These are phyloP conservation scores for Lepidochitona cinerea DNA, from an alignment of 2,888 invertebrate species.

Conservation along the genomic window DNA sequence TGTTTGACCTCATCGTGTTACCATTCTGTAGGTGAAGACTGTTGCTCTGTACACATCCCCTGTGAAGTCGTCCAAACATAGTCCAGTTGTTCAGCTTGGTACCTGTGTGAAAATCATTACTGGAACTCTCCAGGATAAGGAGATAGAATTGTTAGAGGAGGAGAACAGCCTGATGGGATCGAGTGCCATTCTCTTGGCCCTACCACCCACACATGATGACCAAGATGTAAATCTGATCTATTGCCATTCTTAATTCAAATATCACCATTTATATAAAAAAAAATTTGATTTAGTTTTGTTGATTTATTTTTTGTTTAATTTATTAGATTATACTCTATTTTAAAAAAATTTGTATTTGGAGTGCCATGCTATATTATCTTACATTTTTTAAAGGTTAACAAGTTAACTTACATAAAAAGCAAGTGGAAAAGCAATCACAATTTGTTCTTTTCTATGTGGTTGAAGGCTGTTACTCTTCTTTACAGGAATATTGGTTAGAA, in stretches of 20 bases:
- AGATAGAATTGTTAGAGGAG: conserved; percentile 31
- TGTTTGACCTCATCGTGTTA: too few species aligned
- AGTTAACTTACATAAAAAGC: too few species aligned
- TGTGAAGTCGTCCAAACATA: neutral
- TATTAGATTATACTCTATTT: too few species aligned
- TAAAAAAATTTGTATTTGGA: too few species aligned
- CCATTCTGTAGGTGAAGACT: neutral
- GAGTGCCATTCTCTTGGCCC: conserved; percentile 49
- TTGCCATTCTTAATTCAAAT: too few species aligned
- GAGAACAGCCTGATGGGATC: conserved; percentile 42
- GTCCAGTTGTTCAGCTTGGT: conserved; percentile 28
- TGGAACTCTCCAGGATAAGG: conserved; percentile 35
- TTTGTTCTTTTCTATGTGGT: too few species aligned
- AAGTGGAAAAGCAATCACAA: too few species aligned
- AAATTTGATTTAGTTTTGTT: too few species aligned
- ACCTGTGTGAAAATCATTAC: conserved; percentile 47
- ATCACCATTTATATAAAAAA: too few species aligned
- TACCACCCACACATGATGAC: conserved; percentile 16
- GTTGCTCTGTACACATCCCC: neutral
- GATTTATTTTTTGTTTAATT: too few species aligned
- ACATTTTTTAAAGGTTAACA: too few species aligned
- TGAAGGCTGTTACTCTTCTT: conserved; percentile 18
- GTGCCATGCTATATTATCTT: too few species aligned
- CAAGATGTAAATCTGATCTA: neutral
- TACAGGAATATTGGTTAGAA: conserved; percentile 43